Base-by-base conservation (phyloP, 2,113 vertebrate genomes). In the Platichthys flesus region DNA sequence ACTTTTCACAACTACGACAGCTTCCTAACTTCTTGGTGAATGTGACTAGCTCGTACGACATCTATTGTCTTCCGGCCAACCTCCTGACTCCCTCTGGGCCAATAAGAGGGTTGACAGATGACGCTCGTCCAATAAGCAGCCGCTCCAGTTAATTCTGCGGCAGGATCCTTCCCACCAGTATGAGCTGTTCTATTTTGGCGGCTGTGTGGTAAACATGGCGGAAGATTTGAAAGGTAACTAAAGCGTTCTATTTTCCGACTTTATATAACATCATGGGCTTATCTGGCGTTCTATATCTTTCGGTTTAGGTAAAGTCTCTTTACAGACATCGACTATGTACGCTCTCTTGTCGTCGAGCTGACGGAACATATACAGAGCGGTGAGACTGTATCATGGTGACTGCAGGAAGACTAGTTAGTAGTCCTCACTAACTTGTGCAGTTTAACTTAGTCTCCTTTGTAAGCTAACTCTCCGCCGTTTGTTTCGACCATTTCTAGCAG, bases 151-250 rank as follows among this genome's bases (percentile, higher is more conserved):
- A 0, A 0, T 4, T 13, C 23, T 10, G 66, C 24, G 4, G 16
- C 15, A 37, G 37, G 21, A 15, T 14, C 52, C n/a, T 72, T 35
- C 77, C 71, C 24, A 47, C 42, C 66, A 21, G 13, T 59, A 42
- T 28, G 40, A 45, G 3, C 51, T 20, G 7, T 51, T 12, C 4
- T 78, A 74, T 90, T 93, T 93, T 92, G 89, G 91, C 92, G 87
- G 88, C 84, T 87, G 69, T 65, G 81, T 9, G 71, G 72, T 71
- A 88, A 92, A 90, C 78, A 95, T 95, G 94, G 94, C 93, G 90
- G 90, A 90, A 90, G 54, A 84, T 94, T 94, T 93, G 84, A 94
- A 94, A 92, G 93, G 93, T 95, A 90, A 89, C 2, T 47, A 4
- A 67, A 51, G 47, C 6, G 16, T 18, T 18, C 0, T n/a, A 26